These are phyloP conservation scores for Isichthys henryi DNA, from an alignment of 2,113 vertebrate species.

Conservation along the genomic window DNA sequence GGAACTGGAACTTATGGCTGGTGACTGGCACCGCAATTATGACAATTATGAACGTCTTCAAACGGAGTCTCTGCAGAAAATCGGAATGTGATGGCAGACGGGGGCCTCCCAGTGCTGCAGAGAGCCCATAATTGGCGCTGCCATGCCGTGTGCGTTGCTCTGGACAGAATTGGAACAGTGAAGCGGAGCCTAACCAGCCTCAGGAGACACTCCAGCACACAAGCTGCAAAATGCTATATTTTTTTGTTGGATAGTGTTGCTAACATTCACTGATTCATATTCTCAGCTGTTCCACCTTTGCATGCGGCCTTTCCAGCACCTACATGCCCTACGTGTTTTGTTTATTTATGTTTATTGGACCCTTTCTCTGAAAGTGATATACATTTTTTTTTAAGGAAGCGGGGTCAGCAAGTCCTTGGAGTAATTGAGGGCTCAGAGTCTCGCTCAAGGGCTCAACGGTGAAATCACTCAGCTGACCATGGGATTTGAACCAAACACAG, in stretches of 20 bases:
- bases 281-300: constrained; percentile 46
- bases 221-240: not conserved
- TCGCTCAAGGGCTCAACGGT: not conserved
- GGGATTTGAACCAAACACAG: not conserved
- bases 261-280: constrained; percentile 32
- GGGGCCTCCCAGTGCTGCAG: constrained; percentile 16
- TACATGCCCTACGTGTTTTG: not conserved
- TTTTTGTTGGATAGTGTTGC: constrained; percentile 27
- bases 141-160: not conserved
- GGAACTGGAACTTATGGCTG: not conserved
- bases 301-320: constrained; percentile 15
- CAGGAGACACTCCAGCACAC: not conserved
- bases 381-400: not conserved
- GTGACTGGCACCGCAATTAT: not conserved
- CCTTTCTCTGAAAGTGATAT: not conserved
- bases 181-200: constrained; percentile 6
- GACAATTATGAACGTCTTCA: not conserved
- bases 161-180: not conserved
- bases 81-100: not conserved
- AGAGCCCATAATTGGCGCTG: constrained; percentile 22
- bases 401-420: not conserved
- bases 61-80: constrained; percentile 9
- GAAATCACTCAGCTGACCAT: not conserved
- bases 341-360: not conserved
- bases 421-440: not conserved